phyloP scores from a whole-genome alignment of 2,797 vertebrate genomes.

The Clarias platycephalus region DNA sequence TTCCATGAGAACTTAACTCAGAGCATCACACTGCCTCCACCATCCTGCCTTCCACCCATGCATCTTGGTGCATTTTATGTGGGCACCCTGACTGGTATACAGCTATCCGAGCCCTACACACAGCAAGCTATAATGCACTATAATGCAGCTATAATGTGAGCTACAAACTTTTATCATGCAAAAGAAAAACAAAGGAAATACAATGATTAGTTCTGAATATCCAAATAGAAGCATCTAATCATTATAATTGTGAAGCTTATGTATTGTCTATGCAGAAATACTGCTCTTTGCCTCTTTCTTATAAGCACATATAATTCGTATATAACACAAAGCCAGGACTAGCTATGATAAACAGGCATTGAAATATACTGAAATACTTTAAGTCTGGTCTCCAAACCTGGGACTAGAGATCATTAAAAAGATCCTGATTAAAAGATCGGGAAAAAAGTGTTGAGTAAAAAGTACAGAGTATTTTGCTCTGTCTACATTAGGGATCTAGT shows the following conservation, averaged over 20 bases:
- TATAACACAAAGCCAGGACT: not conserved
- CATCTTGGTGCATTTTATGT: too few species aligned
- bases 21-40: too few species aligned
- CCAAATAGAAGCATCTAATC: not conserved
- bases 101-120: too few species aligned
- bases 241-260: not conserved
- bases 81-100: too few species aligned
- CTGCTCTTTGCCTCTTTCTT: not conserved
- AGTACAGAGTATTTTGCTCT: too few species aligned
- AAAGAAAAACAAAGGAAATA: not conserved
- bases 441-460: not conserved
- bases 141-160: too few species aligned
- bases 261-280: not conserved
- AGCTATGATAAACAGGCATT: not conserved
- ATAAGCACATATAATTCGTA: not conserved
- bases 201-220: not conserved
- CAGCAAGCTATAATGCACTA: too few species aligned
- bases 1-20: too few species aligned
- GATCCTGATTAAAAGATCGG: not conserved
- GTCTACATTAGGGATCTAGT: not conserved
- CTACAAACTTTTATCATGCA: not conserved
- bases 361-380: not conserved
- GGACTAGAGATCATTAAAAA: not conserved
- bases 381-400: not conserved
- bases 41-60: too few species aligned